phyloP scores from a whole-genome alignment of 2,113 vertebrate genomes.

The Ctenodactylus gundi region DNA sequence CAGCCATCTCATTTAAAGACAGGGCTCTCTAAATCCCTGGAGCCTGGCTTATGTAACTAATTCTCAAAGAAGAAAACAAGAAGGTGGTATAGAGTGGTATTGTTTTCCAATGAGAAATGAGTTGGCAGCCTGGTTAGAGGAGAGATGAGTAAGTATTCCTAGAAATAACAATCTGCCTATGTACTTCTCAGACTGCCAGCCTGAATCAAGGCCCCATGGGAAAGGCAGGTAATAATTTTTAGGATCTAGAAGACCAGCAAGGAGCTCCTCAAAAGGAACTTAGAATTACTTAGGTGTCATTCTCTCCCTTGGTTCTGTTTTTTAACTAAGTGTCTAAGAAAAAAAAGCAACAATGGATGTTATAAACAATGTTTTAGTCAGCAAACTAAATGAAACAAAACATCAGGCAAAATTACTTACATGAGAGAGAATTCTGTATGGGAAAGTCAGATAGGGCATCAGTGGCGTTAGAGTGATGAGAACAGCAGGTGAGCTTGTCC shows the following conservation, averaged over 20 bases:
- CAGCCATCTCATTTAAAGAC: not conserved
- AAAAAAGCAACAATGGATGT: not conserved
- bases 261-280: not conserved
- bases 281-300: not conserved
- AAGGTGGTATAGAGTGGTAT: not conserved
- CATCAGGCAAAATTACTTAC: not conserved
- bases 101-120: not conserved
- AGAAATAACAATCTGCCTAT: not conserved
- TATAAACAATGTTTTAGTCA: not conserved
- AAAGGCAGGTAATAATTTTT: not conserved
- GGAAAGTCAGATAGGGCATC: not conserved
- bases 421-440: not conserved
- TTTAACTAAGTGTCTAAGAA: not conserved
- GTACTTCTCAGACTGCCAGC: not conserved
- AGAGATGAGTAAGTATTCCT: constrained; percentile 33
- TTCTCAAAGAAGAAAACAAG: not conserved
- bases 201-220: not conserved
- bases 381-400: not conserved
- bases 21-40: not conserved
- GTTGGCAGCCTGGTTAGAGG: not conserved
- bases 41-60: not conserved
- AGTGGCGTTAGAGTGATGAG: not conserved
- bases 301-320: not conserved
- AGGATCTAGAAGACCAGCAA: not conserved
- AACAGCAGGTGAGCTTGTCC: not conserved